Conservation (phyloP, 2,113 vertebrate species). For the Enhydra lutris region DNA sequence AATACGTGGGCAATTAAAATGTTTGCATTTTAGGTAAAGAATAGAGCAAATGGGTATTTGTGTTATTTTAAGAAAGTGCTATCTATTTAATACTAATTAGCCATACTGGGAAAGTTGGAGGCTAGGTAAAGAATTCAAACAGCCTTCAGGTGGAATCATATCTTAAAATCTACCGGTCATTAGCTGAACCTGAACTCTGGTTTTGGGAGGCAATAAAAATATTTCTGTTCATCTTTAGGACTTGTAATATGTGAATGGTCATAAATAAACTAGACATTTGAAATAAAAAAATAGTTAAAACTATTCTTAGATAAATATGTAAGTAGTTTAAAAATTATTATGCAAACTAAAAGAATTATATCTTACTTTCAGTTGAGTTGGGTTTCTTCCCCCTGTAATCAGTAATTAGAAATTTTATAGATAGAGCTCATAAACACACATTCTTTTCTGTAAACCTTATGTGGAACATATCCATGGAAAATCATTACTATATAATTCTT, state of each 20-base stretch:
- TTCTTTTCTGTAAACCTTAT: background rate
- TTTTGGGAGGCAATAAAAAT: background rate
- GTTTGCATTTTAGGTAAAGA: background rate
- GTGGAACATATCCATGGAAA: background rate
- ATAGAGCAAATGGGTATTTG: background rate
- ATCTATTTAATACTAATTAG: background rate
- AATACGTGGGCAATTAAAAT: background rate
- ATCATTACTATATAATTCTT: background rate
- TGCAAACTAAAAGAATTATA: background rate
- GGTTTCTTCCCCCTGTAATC: background rate
- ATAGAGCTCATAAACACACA: background rate
- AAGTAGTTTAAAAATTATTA: background rate
- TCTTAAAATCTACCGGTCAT: background rate
- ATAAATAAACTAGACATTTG: background rate
- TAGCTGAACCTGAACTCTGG: background rate
- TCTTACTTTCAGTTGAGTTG: background rate
- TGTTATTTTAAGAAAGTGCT: background rate
- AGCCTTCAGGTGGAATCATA: background rate
- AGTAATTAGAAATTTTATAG: background rate
- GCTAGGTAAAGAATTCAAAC: background rate
- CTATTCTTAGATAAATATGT: background rate
- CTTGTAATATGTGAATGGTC: background rate
- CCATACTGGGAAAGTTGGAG: background rate
- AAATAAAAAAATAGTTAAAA: constrained; percentile 5
- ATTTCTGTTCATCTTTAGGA: background rate